Base-by-base conservation (phyloP, 2,888 invertebrate species). In the Sthenelais limicola region DNA sequence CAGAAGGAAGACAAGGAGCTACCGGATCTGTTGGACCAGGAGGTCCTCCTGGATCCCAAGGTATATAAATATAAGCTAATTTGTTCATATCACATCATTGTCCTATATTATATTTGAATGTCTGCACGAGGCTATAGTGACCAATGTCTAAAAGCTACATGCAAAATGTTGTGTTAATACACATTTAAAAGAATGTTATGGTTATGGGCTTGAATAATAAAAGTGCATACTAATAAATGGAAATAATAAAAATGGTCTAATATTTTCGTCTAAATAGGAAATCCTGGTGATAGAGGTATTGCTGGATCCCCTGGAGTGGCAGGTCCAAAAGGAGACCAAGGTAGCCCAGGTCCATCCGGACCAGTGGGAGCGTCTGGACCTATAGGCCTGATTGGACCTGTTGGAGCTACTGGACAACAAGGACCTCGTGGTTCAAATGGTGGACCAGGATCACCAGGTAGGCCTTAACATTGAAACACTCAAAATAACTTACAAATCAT, bases 251-350 rank as follows among this genome's bases (percentile, higher is more conserved):
- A n/a, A n/a, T n/a, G n/a, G n/a, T n/a, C n/a, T n/a, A n/a, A n/a
- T n/a, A n/a, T n/a, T n/a, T n/a, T n/a, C n/a, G n/a, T n/a, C n/a
- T n/a, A n/a, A n/a, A n/a, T n/a, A n/a, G 74, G 74, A 32, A 26
- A 56, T 32, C 47, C 21, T 24, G 74, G 74, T 51, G 68, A 68
- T 0, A 21, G 38, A 28, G 75, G 75, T 66, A 18, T 48, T 4
- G 35, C 75, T 56, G 75, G 49, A 2, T 49, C 26, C 4, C 18
- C 56, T n/a, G 51, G 38, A n/a, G 18, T 32, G 18, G 33, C 28
- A n/a, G 71, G 73, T 5, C 35, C 51, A 28, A n/a, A 24, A 9
- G 75, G 94, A 26, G 93, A 93, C 83, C n/a, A 77, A 30, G 84
- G 84, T 3, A 35, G 32, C 26, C 26, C 35, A 4, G 71, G 71